phyloP scores from a whole-genome alignment of 2,888 invertebrate species.

The Zhuqinia jingwanae region DNA sequence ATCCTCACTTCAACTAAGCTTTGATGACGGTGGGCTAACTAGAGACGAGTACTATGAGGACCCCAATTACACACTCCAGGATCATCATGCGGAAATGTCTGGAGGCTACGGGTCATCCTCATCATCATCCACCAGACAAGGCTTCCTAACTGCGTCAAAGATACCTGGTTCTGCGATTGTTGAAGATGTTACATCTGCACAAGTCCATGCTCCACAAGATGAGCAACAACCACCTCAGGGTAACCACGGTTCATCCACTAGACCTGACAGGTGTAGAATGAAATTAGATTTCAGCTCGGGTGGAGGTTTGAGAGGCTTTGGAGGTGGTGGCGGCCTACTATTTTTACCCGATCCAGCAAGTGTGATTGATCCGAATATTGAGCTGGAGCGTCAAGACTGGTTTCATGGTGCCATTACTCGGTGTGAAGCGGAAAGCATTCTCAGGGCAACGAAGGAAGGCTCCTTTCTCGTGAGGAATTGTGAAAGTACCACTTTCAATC shows the following conservation, averaged over 20 bases:
- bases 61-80: conserved; percentile 57
- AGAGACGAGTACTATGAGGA: conserved; percentile 75
- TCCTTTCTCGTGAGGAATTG: conserved; percentile 97
- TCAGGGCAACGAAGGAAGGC: conserved; percentile 92
- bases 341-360: conserved; percentile 59
- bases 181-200: conserved; percentile 73
- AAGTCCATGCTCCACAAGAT: conserved; percentile 62
- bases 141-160: conserved; percentile 65
- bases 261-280: conserved; percentile 77
- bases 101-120: conserved; percentile 20
- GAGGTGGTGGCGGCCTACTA: conserved; percentile 47
- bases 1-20: conserved; percentile 67
- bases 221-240: conserved; percentile 15
- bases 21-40: conserved; percentile 69
- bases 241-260: conserved; percentile 16
- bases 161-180: conserved; percentile 70
- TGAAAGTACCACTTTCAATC: conserved; percentile 92
- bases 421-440: conserved; percentile 93
- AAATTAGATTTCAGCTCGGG: conserved; percentile 74
- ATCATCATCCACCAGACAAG: conserved; percentile 9
- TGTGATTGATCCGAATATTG: conserved; percentile 75
- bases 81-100: conserved; percentile 18
- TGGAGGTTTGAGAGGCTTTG: conserved; percentile 23
- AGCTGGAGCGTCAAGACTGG: conserved; percentile 84
- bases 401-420: conserved; percentile 97